Evolutionary conservation across 2,113 vertebrate genomes (phyloP).

Genomic region (Gallinago media): DNA sequence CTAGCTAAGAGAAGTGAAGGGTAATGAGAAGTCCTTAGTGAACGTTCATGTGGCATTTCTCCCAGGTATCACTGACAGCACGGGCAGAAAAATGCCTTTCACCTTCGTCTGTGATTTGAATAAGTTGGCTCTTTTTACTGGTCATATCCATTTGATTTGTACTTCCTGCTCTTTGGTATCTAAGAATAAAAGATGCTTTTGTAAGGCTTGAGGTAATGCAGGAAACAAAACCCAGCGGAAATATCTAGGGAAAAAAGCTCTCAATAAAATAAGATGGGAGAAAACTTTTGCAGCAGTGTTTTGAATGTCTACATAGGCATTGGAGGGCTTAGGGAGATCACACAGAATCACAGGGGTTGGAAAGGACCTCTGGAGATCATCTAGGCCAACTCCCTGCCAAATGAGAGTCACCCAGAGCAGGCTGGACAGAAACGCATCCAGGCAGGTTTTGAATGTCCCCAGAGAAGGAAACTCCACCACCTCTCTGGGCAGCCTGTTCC

Average conservation of each 20-base stretch:
- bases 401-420: not conserved
- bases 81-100: not conserved
- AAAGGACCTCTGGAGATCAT: not conserved
- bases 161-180: not conserved
- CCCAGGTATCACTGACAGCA: not conserved
- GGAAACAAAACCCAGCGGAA: not conserved
- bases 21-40: not conserved
- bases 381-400: not conserved
- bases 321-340: not conserved
- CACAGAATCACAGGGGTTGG: not conserved
- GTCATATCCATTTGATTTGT: not conserved
- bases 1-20: not conserved
- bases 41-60: not conserved
- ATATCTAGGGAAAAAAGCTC: not conserved
- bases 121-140: not conserved
- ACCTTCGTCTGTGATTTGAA: not conserved
- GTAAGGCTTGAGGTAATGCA: not conserved
- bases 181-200: not conserved
- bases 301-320: not conserved
- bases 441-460: not conserved
- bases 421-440: not conserved
- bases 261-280: not conserved
- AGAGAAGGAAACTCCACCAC: not conserved
- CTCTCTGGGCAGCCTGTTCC: not conserved
- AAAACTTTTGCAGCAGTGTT: not conserved